Percentiles rank a stretch among this genome's conserved stretches.
These are phyloP conservation scores for Cisticola juncidis DNA, from an alignment of 2,113 vertebrate genomes.

Conservation along the genomic window DNA sequence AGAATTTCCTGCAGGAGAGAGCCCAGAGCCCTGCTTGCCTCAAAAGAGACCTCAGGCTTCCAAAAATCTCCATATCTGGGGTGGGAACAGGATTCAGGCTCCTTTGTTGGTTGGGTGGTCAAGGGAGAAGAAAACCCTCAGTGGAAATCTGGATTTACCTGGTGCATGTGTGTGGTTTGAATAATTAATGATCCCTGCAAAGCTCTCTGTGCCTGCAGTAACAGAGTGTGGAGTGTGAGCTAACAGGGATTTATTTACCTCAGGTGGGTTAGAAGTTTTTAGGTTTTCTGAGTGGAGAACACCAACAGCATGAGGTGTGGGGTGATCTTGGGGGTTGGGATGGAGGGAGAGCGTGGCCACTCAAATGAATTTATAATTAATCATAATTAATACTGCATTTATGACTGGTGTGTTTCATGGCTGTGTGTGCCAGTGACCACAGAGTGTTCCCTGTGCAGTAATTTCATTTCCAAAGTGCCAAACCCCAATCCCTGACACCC, in stretches of 20 bases:
- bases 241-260: background rate
- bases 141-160: background rate
- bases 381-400: background rate
- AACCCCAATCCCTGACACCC: background rate
- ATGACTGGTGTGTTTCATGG: background rate
- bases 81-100: background rate
- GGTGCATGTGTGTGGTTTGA: background rate
- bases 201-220: background rate
- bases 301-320: background rate
- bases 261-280: background rate
- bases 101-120: background rate
- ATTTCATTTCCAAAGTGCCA: background rate
- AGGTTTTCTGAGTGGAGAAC: background rate
- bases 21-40: background rate
- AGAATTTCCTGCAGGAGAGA: background rate
- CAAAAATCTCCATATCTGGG: background rate
- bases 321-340: background rate
- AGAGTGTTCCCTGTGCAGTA: background rate
- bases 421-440: background rate
- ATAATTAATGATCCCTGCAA: background rate
- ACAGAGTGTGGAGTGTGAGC: background rate
- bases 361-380: background rate
- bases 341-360: background rate
- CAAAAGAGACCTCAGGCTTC: background rate
- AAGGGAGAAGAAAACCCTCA: rapidly evolving